Base-by-base conservation (phyloP, 2,113 vertebrate genomes). In the Bufo gargarizans region DNA sequence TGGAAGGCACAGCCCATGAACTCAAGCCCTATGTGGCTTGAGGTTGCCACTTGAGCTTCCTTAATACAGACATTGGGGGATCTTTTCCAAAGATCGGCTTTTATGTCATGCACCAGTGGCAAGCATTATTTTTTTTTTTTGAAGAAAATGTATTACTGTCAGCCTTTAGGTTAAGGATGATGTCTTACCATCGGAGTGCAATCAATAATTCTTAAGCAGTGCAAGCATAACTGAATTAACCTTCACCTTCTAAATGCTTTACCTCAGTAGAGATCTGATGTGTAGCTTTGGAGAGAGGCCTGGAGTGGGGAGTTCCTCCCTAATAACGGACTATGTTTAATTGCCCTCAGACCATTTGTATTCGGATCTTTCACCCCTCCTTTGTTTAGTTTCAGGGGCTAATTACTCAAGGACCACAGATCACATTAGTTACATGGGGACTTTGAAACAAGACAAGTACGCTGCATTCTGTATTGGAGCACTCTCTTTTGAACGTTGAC, bases 401-500 rank as follows among this genome's bases (percentile, higher is more conserved):
- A 87, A 86, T 78, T 78, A 86, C 85, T 78, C 19, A 78, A 80
- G 85, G 77, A 45, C n/a, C 49, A 45, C 17, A 43, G 85, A 80
- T 80, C 49, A 17, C 61, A 80, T 86, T 86, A 65, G 58, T 86
- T 86, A 17, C n/a, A 87, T 78, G 20, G 10, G 50, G 22, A n/a
- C 19, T 67, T 4, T 55, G 14, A 58, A 87, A 56, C 50, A 47
- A 80, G 77, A 22, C 61, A 71, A 87, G 50, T 69, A 22, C 49
- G 11, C 12, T 61, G 56, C 43, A 33, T 80, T 80, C 20, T 71
- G 49, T 58, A 87, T 86, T 33, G 20, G 33, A 80, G 53, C 84
- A 7, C 17, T 86, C 77, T 63, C 71, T 63, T 85, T 86, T 86
- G 72, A 86, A 80, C 61, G 71, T 71, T 56, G 77, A 50, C 50